Evolutionary conservation across 2,888 invertebrate genomes (phyloP).

Genomic region (Sminthurinus aureus): DNA sequence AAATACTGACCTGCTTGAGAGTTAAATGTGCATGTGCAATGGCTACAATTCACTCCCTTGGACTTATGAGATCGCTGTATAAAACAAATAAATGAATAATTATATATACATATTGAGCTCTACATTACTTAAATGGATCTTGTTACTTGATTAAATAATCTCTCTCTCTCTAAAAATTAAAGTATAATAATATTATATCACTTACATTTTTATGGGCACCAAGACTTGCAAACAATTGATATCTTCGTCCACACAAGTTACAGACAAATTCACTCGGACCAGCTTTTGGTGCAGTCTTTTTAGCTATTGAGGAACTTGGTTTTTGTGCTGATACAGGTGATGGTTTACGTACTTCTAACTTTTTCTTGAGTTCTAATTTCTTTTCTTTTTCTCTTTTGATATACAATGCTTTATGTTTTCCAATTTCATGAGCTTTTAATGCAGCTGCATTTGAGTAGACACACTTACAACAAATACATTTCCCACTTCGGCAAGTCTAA

Average conservation of each 20-base stretch:
- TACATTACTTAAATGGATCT: not conserved
- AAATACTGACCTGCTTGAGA: no score
- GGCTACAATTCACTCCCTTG: conserved; percentile 7
- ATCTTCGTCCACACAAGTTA: conserved; percentile 31
- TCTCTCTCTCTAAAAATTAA: no score
- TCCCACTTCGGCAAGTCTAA: not conserved
- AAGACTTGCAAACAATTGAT: conserved; percentile 8
- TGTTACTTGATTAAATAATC: not conserved
- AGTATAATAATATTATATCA: not conserved
- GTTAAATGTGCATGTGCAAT: conserved; percentile 31
- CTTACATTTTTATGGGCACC: conserved; percentile 33
- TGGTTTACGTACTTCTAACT: not conserved
- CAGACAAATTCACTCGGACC: conserved; percentile 25
- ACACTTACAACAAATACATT: conserved; percentile 29
- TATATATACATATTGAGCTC: not conserved
- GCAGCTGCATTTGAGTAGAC: conserved; percentile 21
- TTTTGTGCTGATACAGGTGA: not conserved
- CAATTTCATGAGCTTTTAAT: conserved; percentile 24
- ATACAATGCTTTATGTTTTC: conserved; percentile 8
- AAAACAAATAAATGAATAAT: not conserved
- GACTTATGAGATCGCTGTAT: conserved; percentile 33
- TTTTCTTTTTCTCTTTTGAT: not conserved
- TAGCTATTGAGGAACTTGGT: not conserved
- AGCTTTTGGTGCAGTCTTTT: not conserved
- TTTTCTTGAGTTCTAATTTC: not conserved